phyloP scores from a whole-genome alignment of 2,888 invertebrate species.

The Antitype chi region DNA sequence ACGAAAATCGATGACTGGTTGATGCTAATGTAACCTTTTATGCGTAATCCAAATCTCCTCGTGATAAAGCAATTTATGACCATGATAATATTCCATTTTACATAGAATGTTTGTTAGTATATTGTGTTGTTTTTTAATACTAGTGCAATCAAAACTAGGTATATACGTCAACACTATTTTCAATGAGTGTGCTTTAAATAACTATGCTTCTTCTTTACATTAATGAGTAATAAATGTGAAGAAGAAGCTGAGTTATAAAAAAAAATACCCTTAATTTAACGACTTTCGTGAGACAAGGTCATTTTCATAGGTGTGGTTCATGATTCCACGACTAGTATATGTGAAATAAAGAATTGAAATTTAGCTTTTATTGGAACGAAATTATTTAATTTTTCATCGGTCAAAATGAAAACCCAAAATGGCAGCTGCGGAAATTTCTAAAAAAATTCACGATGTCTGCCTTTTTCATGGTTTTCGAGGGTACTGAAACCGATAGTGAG shows the following conservation, averaged over 20 bases:
- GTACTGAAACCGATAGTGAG: no score
- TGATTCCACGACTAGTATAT: not conserved
- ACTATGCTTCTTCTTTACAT: not conserved
- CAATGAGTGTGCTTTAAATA: not conserved
- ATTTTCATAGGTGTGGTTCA: not conserved
- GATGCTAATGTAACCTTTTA: slow-evolving; percentile 20
- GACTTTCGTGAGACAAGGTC: not conserved
- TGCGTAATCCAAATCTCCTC: not conserved
- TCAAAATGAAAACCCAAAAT: no score
- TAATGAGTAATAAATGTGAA: no score
- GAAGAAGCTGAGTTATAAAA: no score
- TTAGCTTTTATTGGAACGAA: no score
- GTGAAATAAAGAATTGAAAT: no score
- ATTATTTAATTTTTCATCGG: no score
- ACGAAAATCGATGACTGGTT: slow-evolving; percentile 35
- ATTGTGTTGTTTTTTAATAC: not conserved
- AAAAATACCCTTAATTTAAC: not conserved
- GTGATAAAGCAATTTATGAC: not conserved
- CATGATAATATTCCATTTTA: not conserved
- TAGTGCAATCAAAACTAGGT: not conserved
- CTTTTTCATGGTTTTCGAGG: no score
- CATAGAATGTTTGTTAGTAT: not conserved
- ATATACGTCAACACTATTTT: not conserved
- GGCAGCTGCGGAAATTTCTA: no score
- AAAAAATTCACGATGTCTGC: no score